phyloP scores from a whole-genome alignment of 2,113 vertebrate species.

The Nothoprocta pentlandii region DNA sequence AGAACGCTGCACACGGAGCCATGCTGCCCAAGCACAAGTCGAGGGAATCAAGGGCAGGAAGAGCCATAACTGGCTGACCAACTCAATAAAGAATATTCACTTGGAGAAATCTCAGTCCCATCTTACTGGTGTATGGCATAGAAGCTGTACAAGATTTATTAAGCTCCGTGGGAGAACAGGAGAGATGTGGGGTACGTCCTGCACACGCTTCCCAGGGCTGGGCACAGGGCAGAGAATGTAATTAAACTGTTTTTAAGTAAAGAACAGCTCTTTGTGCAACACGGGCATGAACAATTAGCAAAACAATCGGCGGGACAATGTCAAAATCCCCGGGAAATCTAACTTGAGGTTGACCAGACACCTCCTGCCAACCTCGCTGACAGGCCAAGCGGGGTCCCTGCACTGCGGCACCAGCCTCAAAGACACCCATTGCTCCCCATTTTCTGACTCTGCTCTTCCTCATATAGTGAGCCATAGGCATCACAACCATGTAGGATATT shows the following conservation, averaged over 20 bases:
- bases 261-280: not conserved
- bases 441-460: not conserved
- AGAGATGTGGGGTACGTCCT: not conserved
- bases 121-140: not conserved
- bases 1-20: rapidly evolving
- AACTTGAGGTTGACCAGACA: not conserved
- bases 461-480: not conserved
- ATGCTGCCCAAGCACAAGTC: rapidly evolving
- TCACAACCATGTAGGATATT: not conserved
- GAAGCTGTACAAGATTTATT: not conserved
- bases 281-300: not conserved
- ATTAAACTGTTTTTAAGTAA: constrained; percentile 55
- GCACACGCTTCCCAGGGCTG: rapidly evolving
- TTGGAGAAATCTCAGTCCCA: not conserved
- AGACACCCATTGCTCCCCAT: not conserved
- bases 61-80: not conserved
- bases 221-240: not conserved
- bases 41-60: not conserved
- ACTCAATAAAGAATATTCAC: rapidly evolving
- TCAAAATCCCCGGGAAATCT: not conserved
- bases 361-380: not conserved
- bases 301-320: not conserved
- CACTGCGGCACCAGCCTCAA: not conserved
- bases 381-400: not conserved
- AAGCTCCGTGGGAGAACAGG: not conserved